Base-by-base conservation (phyloP, 1,140 invertebrate genomes). In the Heliconius hewitsoni region DNA sequence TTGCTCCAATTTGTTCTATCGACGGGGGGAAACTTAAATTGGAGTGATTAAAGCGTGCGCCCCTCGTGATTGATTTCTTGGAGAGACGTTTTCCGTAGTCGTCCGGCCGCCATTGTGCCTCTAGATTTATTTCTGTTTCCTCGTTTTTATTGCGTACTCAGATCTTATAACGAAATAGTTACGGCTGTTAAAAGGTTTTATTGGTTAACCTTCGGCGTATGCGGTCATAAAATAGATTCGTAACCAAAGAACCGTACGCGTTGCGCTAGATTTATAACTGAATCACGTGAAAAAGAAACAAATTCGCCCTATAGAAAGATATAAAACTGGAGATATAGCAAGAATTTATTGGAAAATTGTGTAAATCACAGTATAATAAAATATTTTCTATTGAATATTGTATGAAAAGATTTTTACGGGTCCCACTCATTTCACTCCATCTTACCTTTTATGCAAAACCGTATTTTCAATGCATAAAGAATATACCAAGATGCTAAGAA, bases 151-250 rank as follows among this genome's bases (percentile, higher is more conserved):
- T 94, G 91, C 93, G 89, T 89, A 93, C 91, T 93, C 90, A 86
- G 93, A 94, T 93, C 93, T 93, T 94, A 94, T 94, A 94, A 94
- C 90, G 92, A 93, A 94, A 94, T 93, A 94, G 91, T 93, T 93
- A 93, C 92, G 92, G 88, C 91, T 94, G 93, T 94, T 93, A 94
- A 94, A 93, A 93, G 93, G 90, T 94, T 94, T 94, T 94, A 94
- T 94, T 94, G 91, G 93, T 94, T 93, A 93, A 94, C 92, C 92
- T 94, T 94, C 89, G 92, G 89, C 89, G 90, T 92, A 89, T 89
- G 89, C 86, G 90, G 90, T 88, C 90, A 92, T 94, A 94, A 94
- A 94, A 94, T 94, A 92, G 90, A 93, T 94, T 92, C 91, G 90
- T 90, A 91, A 93, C 90, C 91, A 90, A 93, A 93, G 91, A 88